Base-by-base conservation (phyloP, 1,140 invertebrate genomes). In the Drosophila athabasca region DNA sequence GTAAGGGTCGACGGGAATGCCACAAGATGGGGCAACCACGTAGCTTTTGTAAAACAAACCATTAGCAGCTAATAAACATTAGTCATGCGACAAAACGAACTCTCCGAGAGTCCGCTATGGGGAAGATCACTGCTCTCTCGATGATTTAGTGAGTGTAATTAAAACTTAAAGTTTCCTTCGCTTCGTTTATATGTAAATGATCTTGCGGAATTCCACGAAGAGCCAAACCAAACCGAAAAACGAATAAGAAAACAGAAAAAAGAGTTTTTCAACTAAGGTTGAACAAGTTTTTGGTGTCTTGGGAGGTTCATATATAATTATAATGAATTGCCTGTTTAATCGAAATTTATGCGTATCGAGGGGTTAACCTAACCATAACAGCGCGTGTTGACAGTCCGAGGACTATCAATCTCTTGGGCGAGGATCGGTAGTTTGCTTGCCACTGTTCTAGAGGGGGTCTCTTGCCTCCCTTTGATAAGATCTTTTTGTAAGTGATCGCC, bases 61-160 rank as follows among this genome's bases (percentile, higher is more conserved):
- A 91, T 91, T 90, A 91, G 82, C 89, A 81, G 82, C 87, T 91
- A 90, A 91, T 90, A 90, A 90, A 90, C 89, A 90, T 90, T 90
- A 91, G 79, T 91, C 90, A 91, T 90, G 74, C 65, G 67, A 82
- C 69, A 71, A 90, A 79, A 61, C 60, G 46, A 58, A 69, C 50
- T 68, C 22, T 54, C 35, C 22, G 31, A 26, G 57, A 53, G 55
- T 54, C 24, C 19, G 15, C 50, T 52, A 31, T 24, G 13, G 53
- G 52, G 52, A 59, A 59, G 68, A 64, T 59, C 43, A 60, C 50
- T 43, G 52, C 8, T 43, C 45, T 17, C 55, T 51, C 79, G 79
- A 90, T 90, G 89, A 90, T 90, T 90, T 90, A 90, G 83, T 83
- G 72, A 71, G 73, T 75, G 72, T 85, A 89, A 90, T 90, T 87